Evolutionary conservation across 2,797 vertebrate species (phyloP), one percentile per base, ranked within the genome.

Genomic region (Otolemur crassicaudatus): DNA sequence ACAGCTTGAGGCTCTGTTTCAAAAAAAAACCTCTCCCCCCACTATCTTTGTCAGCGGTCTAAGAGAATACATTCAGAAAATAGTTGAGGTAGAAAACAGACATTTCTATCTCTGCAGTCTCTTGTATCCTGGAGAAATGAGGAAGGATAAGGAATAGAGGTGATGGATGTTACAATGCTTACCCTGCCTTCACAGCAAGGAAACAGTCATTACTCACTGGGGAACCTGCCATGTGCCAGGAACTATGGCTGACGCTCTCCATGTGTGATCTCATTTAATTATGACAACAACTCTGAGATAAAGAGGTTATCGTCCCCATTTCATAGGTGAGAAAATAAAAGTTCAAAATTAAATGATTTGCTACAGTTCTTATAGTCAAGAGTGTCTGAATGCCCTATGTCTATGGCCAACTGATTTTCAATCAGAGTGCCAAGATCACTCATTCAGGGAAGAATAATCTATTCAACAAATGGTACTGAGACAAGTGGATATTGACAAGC

Each of bases 331-430:
- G 63, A 95, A 83, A 91, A 84, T n/a, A 37, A 63, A 93, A 95
- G 3, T 31, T 94, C 49, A 83, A 94, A 92, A 58, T 77, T 86
- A 91, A 97, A 60, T 87, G 19, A 89, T 87, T 77, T 95, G 61
- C 40, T 75, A 20, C 90, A 58, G 46, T 92, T 94, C 43, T 97
- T 58, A 53, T 29, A 76, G 29, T 90, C 61, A 87, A 61, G 37
- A 73, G 29, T 72, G 2, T 77, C 79, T 72, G 2, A 37, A 69
- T 73, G 53, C 58, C 72, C 58, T 40, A 76, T 2, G 16, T 37
- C 46, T 65, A 65, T 25, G 40, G 23, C 25, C 46, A 76, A 60
- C 16, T 73, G n/a, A 75, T 63, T 90, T 96, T 96, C 29, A 63
- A 25, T 29, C 67, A 46, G 27, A n/a, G 2, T 77, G 22, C 82